Percentiles rank a stretch among this genome's conserved stretches.
Evolutionary conservation across 2,113 vertebrate species (phyloP).

Genomic region (Bagarius yarrelli): DNA sequence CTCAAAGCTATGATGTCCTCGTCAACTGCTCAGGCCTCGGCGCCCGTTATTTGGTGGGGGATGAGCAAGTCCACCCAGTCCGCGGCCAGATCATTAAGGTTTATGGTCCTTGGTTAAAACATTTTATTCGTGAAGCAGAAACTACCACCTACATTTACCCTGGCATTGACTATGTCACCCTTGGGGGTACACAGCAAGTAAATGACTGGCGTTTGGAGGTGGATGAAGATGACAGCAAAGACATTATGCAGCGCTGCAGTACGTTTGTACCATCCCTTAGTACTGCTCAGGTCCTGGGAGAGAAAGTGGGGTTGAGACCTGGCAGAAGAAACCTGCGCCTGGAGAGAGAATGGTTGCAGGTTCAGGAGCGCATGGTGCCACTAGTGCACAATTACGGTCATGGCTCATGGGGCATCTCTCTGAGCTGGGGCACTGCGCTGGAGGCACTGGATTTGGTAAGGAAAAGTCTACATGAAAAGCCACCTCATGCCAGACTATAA

Average conservation of each 20-base stretch:
- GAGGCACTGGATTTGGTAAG: slow-evolving; percentile 75
- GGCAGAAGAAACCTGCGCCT: slow-evolving; percentile 71
- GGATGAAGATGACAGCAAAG: slow-evolving; percentile 64
- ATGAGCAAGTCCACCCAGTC: slow-evolving; percentile 70
- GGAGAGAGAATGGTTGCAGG: slow-evolving; percentile 72
- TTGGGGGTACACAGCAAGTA: slow-evolving; percentile 83
- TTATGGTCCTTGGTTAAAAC: slow-evolving; percentile 86
- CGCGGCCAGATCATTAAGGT: slow-evolving; percentile 86
- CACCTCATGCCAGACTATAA: slow-evolving; percentile 63
- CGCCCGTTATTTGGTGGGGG: slow-evolving; percentile 72
- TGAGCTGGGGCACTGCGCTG: slow-evolving; percentile 84
- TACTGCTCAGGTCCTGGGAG: slow-evolving; percentile 58
- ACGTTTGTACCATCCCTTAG: slow-evolving; percentile 80
- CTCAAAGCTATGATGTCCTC: slow-evolving; percentile 72
- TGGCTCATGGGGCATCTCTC: slow-evolving; percentile 76
- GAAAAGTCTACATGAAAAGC: slow-evolving; percentile 64
- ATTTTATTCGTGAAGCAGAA: slow-evolving; percentile 82
- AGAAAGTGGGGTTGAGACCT: slow-evolving; percentile 85
- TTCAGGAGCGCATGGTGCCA: slow-evolving; percentile 56
- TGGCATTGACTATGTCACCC: slow-evolving; percentile 69
- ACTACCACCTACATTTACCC: slow-evolving; percentile 85
- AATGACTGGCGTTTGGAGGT: slow-evolving; percentile 74
- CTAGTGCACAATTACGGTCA: slow-evolving; percentile 94
- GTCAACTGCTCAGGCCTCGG: slow-evolving; percentile 89
- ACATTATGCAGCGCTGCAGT: slow-evolving; percentile 79